Base-by-base conservation (phyloP, 1,140 invertebrate species). In the Drosophila novamexicana region DNA sequence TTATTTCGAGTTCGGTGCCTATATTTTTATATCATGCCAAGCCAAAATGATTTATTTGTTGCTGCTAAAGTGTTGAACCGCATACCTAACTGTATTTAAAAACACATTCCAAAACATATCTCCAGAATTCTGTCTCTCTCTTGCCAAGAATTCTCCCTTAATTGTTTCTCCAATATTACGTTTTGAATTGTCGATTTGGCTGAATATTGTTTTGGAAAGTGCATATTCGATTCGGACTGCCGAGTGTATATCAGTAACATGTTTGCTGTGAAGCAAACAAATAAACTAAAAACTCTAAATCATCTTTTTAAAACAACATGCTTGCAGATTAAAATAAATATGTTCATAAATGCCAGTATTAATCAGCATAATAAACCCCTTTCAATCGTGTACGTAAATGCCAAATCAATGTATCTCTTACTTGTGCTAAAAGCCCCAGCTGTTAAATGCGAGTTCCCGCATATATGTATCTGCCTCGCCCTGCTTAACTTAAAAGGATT, bases 31-130 rank as follows among this genome's bases (percentile, higher is more conserved):
- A 67, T 67, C 73, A 47, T 70, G 75, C 50, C 57, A 66, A 62
- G 83, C 84, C 68, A 75, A 83, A 84, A 75, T 59, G 63, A 89
- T 59, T 89, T 88, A 88, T 89, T 75, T 75, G 73, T 88, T 90
- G 77, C 85, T 78, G 85, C 81, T 90, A 83, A 84, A 80, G 52
- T 72, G 42, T 70, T 71, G 39, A 66, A 56, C 54, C 36, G 62
- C 66, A 45, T 74, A 62, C 53, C 61, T 69, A 77, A 81, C 8
- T 63, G 37, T 75, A 40, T 53, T 44, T 52, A 34, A 29, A 50
- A 52, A 34, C 72, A 47, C 58, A 56, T 42, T 42, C 7, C 34
- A 59, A 68, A 58, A 14, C 10, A 50, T 32, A 29, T n/a, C 22
- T 50, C 40, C 18, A 18, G 18, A 18, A 18, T 18, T 18, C 18